These are phyloP conservation scores for Eubasilissa regina DNA, from an alignment of 1,140 invertebrate species.

Conservation along the genomic window DNA sequence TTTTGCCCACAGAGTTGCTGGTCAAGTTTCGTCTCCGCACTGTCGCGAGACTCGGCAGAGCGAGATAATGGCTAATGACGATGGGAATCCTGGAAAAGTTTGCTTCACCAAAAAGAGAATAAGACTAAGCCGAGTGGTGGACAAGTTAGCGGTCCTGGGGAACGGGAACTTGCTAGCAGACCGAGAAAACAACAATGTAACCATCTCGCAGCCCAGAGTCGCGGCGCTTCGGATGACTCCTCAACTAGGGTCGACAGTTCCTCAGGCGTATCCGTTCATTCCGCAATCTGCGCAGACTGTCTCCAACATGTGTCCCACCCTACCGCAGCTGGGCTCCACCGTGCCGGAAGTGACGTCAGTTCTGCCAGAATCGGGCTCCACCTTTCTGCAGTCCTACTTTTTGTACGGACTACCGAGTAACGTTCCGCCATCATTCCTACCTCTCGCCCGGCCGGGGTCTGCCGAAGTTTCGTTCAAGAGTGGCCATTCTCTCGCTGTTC, in stretches of 20 bases:
- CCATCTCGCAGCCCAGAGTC: neutral
- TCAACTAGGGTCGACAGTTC: slow-evolving; percentile 7
- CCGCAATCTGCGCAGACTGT: neutral
- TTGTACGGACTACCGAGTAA: neutral
- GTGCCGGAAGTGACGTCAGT: slow-evolving; percentile 13
- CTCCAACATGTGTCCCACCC: neutral
- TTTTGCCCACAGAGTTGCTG: neutral
- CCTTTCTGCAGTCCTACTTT: slow-evolving; percentile 8
- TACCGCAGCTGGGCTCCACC: neutral
- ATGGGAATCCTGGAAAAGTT: neutral
- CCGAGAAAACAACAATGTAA: slow-evolving; percentile 24
- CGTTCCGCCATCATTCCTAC: neutral
- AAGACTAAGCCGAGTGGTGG: slow-evolving; percentile 46
- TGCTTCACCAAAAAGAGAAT: slow-evolving; percentile 43
- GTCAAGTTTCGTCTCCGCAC: too few species aligned
- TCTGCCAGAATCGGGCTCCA: neutral
- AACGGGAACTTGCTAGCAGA: neutral
- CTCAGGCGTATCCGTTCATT: slow-evolving; percentile 9
- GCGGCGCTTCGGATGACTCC: slow-evolving; percentile 11
- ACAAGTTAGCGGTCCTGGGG: slow-evolving; percentile 36
- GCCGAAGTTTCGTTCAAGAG: neutral
- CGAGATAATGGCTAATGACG: slow-evolving; percentile 35
- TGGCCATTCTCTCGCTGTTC: neutral
- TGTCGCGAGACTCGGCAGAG: too few species aligned
- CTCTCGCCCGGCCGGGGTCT: neutral